These are phyloP conservation scores for Amblyteles armatorius DNA, from an alignment of 2,888 invertebrate species.

Conservation along the genomic window DNA sequence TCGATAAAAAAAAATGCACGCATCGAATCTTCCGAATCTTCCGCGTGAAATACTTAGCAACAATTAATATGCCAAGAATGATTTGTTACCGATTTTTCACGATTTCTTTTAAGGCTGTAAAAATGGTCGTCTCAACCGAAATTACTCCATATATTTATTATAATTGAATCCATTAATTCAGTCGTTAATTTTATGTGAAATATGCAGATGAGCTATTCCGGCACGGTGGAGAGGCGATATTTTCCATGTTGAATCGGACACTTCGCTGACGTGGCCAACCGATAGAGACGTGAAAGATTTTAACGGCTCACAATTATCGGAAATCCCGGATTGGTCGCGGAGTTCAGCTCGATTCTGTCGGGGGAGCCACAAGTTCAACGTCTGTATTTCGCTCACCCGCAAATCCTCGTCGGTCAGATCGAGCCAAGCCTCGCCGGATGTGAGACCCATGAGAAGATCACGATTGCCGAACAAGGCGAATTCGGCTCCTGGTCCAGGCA, in stretches of 20 bases:
- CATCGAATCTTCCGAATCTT: no score
- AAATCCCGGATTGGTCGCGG: slow-evolving; percentile 37
- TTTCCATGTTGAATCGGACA: slow-evolving; percentile 64
- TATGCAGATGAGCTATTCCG: background rate
- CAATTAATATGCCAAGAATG: no score
- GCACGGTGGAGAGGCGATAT: slow-evolving; percentile 39
- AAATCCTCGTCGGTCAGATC: slow-evolving; percentile 84
- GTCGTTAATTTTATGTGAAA: background rate
- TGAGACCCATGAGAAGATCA: slow-evolving; percentile 94
- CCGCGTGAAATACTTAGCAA: no score
- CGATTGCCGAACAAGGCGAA: slow-evolving; percentile 93
- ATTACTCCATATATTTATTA: no score
- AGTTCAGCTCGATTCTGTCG: slow-evolving; percentile 3
- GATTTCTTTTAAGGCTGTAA: no score
- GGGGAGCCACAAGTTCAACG: slow-evolving; percentile 15
- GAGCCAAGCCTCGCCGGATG: slow-evolving; percentile 88
- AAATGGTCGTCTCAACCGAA: no score
- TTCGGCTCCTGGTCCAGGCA: slow-evolving; percentile 91
- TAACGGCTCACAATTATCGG: slow-evolving; percentile 74
- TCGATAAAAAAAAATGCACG: no score
- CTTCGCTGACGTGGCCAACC: slow-evolving; percentile 66
- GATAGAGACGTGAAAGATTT: slow-evolving; percentile 71
- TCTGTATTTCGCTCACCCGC: slow-evolving; percentile 74
- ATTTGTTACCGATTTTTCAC: no score
- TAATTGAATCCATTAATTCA: background rate